Evolutionary conservation across 2,888 invertebrate species (phyloP).

Genomic region (Leptopilina syphax): DNA sequence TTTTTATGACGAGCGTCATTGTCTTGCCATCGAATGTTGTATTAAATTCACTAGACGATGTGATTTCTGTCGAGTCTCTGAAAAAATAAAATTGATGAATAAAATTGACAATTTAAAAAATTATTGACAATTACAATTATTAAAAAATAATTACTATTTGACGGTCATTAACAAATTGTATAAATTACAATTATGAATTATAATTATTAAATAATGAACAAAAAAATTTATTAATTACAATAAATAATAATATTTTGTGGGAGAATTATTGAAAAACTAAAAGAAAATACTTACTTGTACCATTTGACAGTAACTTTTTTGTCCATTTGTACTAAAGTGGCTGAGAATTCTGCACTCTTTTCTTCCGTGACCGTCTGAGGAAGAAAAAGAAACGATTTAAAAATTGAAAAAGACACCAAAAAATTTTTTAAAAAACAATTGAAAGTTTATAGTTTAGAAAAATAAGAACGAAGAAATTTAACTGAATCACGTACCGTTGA

Average conservation of each 20-base stretch:
- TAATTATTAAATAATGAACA: not conserved
- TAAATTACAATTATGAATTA: too few relatives aligned
- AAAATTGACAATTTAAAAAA: not conserved
- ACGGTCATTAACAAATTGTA: too few relatives aligned
- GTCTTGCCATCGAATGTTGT: conserved; percentile 91
- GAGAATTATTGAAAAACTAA: not conserved
- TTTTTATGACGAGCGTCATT: conserved; percentile 87
- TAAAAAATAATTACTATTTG: too few relatives aligned
- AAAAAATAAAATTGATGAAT: not conserved
- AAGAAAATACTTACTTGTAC: conserved; percentile 83
- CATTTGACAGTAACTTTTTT: conserved; percentile 90
- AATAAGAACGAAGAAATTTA: conserved; percentile 2
- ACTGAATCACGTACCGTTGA: conserved; percentile 82
- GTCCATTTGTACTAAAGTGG: conserved; percentile 86
- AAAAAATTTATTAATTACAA: not conserved
- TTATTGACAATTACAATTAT: not conserved
- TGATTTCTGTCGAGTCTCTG: conserved; percentile 81
- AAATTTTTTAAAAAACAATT: too few relatives aligned
- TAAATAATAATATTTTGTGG: not conserved
- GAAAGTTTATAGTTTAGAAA: not conserved
- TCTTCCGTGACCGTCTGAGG: conserved; percentile 83
- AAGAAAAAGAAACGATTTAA: conserved; percentile 50
- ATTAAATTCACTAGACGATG: conserved; percentile 87
- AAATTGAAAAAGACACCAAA: too few relatives aligned
- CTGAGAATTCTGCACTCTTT: conserved; percentile 88